Base-by-base conservation (phyloP, 1,140 invertebrate genomes). In the Heterodera carotae region DNA sequence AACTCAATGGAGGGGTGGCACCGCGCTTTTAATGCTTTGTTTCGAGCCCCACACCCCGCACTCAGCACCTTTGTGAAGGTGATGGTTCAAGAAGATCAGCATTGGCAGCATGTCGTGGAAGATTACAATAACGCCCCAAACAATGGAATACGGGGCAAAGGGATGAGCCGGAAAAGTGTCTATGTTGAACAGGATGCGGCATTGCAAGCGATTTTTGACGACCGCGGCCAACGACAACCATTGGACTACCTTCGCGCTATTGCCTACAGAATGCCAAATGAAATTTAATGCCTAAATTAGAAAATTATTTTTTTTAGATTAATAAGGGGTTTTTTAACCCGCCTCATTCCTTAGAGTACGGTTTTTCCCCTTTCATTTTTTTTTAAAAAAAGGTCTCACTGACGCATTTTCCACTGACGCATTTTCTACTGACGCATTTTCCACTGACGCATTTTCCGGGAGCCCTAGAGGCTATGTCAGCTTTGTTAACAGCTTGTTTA, bases 371-470 rank as follows among this genome's bases (percentile, higher is more conserved):
- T 12, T 53, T 22, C 4, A 2, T 18, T 22, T 53, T 53, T 53
- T 34, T 34, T 39, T 18, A 39, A 67, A 5, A 0, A 39, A 12
- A 34, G n/a, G 31, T 67, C 4, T 39, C 22, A 67, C 64, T 67
- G 64, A 67, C 64, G 64, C 31, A 67, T 67, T 67, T 67, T 67
- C 6, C 64, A 67, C 64, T 67, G 64, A 67, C 64, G 31, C 31
- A 67, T 67, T 67, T 67, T 67, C 64, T 12, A 53, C 48, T 53
- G 48, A 53, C 48, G 48, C 48, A 53, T 53, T 53, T 53, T 53
- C 48, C 48, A 53, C 48, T 53, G 48, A 53, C 48, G 48, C 48
- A 53, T 53, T 53, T 53, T 18, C 48, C 48, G 48, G 48, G 48
- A 12, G 48, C 48, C 48, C 39, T n/a, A n/a, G n/a, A n/a, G n/a